Base-by-base conservation (phyloP, 1,140 invertebrate species). In the Amyelois transitella region DNA sequence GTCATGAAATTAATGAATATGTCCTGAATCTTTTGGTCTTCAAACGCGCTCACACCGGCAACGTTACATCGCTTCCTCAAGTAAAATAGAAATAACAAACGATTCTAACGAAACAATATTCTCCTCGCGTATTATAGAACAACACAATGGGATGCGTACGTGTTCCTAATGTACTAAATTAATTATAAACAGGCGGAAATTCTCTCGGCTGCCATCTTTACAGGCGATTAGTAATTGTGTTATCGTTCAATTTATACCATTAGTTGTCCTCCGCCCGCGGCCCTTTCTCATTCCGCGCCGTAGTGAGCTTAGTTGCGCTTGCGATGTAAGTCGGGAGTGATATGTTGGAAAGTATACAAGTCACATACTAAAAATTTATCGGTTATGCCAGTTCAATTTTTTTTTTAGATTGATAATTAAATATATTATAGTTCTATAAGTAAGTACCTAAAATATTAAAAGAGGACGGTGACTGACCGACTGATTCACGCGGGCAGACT, bases 121-220 rank as follows among this genome's bases (percentile, higher is more conserved):
- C 51, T 49, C 65, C 63, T 54, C 48, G 61, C 63, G 59, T 61
- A 65, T 59, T 77, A 76, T 69, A 66, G 77, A 83, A 72, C 68
- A 79, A 72, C 75, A 83, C 78, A 83, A 74, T 74, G 74, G 68
- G 80, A 61, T 60, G 62, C 67, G 62, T 73, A 60, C 62, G 68
- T 67, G 62, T 66, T 73, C 75, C 66, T 79, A 80, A 80, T 77
- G 71, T 79, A 74, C 76, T 77, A 79, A 84, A 85, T 82, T 81
- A 82, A 85, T 85, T 80, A 80, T 77, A 80, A 82, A 82, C 76
- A 82, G 66, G 64, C 60, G 71, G 57, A 71, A 75, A 70, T 72
- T 69, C 62, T 65, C 50, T 48, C 51, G 51, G 43, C 49, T 43
- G 57, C 55, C 63, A 58, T 71, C 62, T 65, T 65, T 60, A 45